phyloP scores from a whole-genome alignment of 2,888 invertebrate species.

The Cerceris ruficornis region DNA sequence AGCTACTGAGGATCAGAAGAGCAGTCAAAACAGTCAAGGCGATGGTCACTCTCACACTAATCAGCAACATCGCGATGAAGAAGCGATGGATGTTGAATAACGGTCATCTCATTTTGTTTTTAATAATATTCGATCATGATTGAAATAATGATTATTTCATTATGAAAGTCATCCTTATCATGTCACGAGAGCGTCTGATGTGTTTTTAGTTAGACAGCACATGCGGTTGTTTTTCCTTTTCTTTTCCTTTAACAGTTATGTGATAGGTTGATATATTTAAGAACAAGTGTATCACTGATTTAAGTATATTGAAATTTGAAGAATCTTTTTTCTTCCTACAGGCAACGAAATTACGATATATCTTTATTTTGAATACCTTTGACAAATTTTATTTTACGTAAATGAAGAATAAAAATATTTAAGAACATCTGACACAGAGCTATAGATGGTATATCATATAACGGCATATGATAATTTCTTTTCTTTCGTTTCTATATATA shows the following conservation, averaged over 20 bases:
- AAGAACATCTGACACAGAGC: background rate
- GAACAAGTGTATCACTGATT: conserved; percentile 15
- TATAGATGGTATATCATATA: background rate
- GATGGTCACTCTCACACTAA: conserved; percentile 71
- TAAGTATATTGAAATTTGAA: conserved; percentile 47
- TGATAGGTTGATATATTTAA: conserved; percentile 50
- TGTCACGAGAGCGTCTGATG: conserved; percentile 68
- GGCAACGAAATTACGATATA: background rate
- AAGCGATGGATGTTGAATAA: conserved; percentile 82
- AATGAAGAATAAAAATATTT: background rate
- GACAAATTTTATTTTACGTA: conserved; percentile 11
- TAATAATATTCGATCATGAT: conserved; percentile 66
- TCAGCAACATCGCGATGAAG: conserved; percentile 72
- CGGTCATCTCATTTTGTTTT: conserved; percentile 61
- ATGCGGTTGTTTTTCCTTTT: conserved; percentile 54
- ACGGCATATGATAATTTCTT: background rate
- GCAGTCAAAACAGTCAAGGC: conserved; percentile 72
- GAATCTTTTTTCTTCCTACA: conserved; percentile 38
- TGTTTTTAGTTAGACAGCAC: conserved; percentile 57
- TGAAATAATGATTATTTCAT: conserved; percentile 66
- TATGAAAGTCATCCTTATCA: conserved; percentile 59
- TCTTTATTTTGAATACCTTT: background rate
- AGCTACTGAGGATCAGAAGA: conserved; percentile 74
- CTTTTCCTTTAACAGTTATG: conserved; percentile 48
- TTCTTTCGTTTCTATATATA: background rate